Base-by-base conservation (phyloP, 2,888 invertebrate genomes). In the Diarsia dahlii region DNA sequence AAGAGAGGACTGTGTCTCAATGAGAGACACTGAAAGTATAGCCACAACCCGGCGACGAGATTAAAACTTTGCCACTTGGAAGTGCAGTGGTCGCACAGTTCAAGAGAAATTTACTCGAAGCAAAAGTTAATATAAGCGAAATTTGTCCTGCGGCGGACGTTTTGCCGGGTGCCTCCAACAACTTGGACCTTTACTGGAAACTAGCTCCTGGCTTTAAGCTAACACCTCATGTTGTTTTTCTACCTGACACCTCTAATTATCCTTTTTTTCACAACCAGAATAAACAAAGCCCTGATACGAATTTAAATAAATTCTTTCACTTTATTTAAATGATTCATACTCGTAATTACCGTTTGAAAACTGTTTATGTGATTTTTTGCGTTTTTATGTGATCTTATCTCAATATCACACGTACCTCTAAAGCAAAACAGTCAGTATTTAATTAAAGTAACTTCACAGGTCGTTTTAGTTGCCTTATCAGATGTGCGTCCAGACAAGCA, bases 101-200 rank as follows among this genome's bases (percentile, higher is more conserved):
- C 91, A 92, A 94, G 93, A 92, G 93, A 95, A 95, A 95, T 95
- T 95, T 93, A 95, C 94, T 94, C 92, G 85, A 90, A 93, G 93
- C 93, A 95, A 95, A 96, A 96, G 95, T 95, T 96, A 95, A 96
- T 95, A 95, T 94, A 95, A 95, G 94, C 94, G 92, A 95, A 95
- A 95, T 95, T 95, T 94, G 95, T 95, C 93, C 92, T 93, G 93
- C 91, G 92, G 94, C 91, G 85, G 89, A 92, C 92, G 93, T 94
- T 94, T 93, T 92, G 93, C 89, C 91, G 93, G 89, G 77, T 88
- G 89, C 88, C 87, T 90, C 88, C 87, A 84, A 88, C 88, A 91
- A 94, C 91, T 95, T 93, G 88, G 85, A 89, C 90, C 91, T 91
- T 90, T 87, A 84, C 81, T 84, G 86, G 84, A 87, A 91, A 91